Evolutionary conservation across 2,797 vertebrate species (phyloP), one percentile per base, ranked within the genome.

Genomic region (Sus cebifrons): DNA sequence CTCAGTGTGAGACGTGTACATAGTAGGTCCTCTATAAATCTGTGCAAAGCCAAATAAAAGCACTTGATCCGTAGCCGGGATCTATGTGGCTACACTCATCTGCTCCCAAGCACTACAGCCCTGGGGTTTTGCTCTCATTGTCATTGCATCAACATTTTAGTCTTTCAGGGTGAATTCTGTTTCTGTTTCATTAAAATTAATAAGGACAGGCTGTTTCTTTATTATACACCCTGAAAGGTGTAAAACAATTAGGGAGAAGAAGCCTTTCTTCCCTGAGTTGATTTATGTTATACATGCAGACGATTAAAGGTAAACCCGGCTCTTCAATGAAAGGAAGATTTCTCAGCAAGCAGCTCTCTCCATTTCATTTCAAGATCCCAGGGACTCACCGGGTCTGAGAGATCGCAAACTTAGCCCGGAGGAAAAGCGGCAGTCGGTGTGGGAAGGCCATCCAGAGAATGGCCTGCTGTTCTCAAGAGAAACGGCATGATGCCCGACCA

Each of bases 251-350:
- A 95, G 93, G 96, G 62, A 95, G 95, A 96, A 70, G n/a, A 96
- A 27, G 91, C 52, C 96, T 94, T 97, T 95, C 88, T 97, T 98
- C 97, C 74, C 97, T 64, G 95, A 86, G 89, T 96, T 97, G 98
- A 98, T 98, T 98, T 98, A 97, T 86, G 94, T 98, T 98, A 96
- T 97, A 83, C 98, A 91, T 97, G 96, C 97, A 98, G 98, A 98
- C 89, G 97, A 94, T 97, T 97, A 97, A 98, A 97, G 97, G 98
- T 98, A 98, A 98, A 98, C 98, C 97, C 97, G 96, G 97, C 96
- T 98, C 98, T 98, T 98, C 97, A 97, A n/a, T 95, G 96, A 98
- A 97, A 98, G 96, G 94, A 97, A 96, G 96, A 97, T 97, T 86
- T 98, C 97, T 93, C 93, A 97, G 95, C 94, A 79, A 83, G 96